Percentiles rank a stretch among this genome's conserved stretches.
Evolutionary conservation across 2,888 invertebrate species (phyloP).

Genomic region (Acleris emargana): DNA sequence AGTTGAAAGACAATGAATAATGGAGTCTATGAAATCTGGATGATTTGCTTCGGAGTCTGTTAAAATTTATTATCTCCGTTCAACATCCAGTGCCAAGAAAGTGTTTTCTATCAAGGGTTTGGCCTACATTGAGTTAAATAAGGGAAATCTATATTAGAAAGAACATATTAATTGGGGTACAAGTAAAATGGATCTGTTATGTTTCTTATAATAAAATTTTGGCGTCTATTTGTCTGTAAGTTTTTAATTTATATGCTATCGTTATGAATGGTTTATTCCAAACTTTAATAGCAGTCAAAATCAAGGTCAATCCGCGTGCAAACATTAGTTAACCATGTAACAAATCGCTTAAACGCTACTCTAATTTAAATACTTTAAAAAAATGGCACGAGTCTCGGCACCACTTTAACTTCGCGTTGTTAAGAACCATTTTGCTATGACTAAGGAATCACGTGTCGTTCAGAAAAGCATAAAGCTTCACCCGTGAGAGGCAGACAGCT

Average conservation of each 20-base stretch:
- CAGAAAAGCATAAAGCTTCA: neutral
- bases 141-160: neutral
- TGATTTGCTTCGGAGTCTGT: neutral
- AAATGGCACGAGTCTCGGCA: neutral
- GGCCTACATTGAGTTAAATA: neutral
- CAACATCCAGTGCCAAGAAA: no score
- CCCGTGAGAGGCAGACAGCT: constrained; percentile 45
- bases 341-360: constrained; percentile 59
- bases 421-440: constrained; percentile 8
- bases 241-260: no score
- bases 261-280: neutral
- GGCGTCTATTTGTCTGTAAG: no score
- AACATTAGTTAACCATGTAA: constrained; percentile 25
- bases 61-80: neutral
- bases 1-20: constrained; percentile 28
- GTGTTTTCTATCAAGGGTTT: no score
- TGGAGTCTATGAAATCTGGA: neutral
- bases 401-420: neutral
- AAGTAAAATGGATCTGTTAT: no score
- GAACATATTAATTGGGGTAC: no score
- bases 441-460: neutral
- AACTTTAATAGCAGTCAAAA: neutral
- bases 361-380: constrained; percentile 64
- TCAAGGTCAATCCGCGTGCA: neutral
- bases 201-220: no score